Evolutionary conservation across 2,797 vertebrate species (phyloP), one percentile per base, ranked within the genome.

Genomic region (Poecile montanus): DNA sequence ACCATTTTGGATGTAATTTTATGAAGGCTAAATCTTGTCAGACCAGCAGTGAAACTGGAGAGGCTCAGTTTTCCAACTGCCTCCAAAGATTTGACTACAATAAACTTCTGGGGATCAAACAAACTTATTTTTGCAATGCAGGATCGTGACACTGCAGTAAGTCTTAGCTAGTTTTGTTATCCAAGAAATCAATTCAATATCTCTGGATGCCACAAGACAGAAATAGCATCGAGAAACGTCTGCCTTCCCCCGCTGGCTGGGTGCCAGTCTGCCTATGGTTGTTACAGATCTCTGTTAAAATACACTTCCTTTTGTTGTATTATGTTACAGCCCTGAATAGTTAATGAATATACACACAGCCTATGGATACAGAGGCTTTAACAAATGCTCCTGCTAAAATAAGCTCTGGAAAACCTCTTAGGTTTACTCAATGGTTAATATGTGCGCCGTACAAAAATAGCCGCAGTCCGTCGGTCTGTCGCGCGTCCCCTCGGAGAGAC

Each of bases 341-440:
- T 73, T 94, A 94, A 95, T 70, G 91, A 94, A 91, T n/a, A 85
- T 81, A 92, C 79, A 81, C 73, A 47, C 73, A 86, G 92, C 89
- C 91, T 92, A 91, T 94, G 91, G 93, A 96, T 91, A 78, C 5
- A 92, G 85, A 48, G 73, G 76, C 93, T 94, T 95, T 75, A 94
- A 80, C 95, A 96, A 94, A 96, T 94, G 95, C 81, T 91, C 19
- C 85, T 95, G 87, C 93, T 96, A 95, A 97, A 97, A 95, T 95
- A 96, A 96, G 91, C 92, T 60, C 88, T 85, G 90, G 53, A 91
- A 96, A 95, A 95, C 83, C 91, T 93, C 91, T 91, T 94, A 62
- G 23, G 68, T 95, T 93, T 72, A 89, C 85, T 89, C 76, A 56
- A 81, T 13, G 6, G 88, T 95, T 88, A 85, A 71, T 68, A 51